Evolutionary conservation across 2,888 invertebrate species (phyloP).

Genomic region (Lumbricus terrestris): DNA sequence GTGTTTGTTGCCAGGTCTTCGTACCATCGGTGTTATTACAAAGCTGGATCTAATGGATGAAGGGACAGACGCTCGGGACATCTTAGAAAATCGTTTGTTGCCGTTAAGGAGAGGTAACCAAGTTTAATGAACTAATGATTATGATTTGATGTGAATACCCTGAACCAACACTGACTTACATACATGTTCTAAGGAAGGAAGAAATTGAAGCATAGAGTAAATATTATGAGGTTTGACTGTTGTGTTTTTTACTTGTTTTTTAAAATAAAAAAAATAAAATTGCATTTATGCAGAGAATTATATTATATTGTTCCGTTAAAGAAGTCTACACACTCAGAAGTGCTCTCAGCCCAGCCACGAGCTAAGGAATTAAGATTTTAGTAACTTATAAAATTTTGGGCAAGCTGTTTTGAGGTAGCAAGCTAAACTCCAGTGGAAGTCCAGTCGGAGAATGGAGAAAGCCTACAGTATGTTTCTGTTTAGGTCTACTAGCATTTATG

Average conservation of each 20-base stretch:
- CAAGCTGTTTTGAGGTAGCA: no score
- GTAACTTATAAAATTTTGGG: no score
- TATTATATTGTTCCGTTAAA: no score
- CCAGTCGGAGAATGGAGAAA: no score
- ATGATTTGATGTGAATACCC: background rate
- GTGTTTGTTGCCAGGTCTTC: conserved; percentile 69
- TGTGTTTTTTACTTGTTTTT: background rate
- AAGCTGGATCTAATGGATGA: conserved; percentile 99
- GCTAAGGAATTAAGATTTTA: no score
- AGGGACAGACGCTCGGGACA: conserved; percentile 96
- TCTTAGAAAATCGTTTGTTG: conserved; percentile 92
- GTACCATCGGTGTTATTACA: conserved; percentile 98
- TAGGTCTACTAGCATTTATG: background rate
- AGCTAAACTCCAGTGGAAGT: no score
- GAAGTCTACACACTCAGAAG: no score
- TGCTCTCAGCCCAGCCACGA: no score
- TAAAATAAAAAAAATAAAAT: background rate
- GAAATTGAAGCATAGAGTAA: background rate
- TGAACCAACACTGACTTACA: no score
- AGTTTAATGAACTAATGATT: background rate
- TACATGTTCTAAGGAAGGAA: background rate
- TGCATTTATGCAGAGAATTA: no score
- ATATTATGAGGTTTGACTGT: background rate
- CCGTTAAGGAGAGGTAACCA: conserved; percentile 71
- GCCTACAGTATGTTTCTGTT: no score